A percentile compares a stretch with the other conserved stretches of the same genome.
phyloP scores from a whole-genome alignment of 2,113 vertebrate species.

The Parotia lawesii region DNA sequence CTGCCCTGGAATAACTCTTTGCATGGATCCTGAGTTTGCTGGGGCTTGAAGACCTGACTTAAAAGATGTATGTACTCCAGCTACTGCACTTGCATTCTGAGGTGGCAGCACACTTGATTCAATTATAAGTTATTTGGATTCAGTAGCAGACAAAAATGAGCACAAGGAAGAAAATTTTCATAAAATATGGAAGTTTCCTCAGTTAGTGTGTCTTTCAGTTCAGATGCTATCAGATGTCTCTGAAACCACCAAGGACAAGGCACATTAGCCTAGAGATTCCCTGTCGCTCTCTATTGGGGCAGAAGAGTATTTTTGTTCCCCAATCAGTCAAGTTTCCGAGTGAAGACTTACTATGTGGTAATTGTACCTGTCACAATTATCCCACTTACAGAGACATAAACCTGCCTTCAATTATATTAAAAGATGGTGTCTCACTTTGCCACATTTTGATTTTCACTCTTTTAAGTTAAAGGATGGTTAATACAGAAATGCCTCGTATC shows the following conservation, averaged over 20 bases:
- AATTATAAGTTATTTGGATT: neutral
- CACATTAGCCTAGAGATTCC: neutral
- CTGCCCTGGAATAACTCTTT: neutral
- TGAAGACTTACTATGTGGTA: neutral
- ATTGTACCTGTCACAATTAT: neutral
- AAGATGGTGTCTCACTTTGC: neutral
- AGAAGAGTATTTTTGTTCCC: neutral
- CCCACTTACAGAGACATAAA: neutral
- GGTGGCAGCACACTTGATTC: neutral
- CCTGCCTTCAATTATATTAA: neutral
- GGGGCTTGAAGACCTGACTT: neutral
- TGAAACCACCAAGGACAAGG: neutral
- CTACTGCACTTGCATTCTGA: neutral
- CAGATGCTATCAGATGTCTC: neutral
- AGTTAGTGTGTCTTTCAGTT: neutral
- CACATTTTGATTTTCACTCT: neutral
- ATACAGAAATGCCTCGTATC: neutral
- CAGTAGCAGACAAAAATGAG: neutral
- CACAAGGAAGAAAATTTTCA: neutral
- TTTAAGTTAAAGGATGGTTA: neutral
- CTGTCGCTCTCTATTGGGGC: neutral
- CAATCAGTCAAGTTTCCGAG: neutral
- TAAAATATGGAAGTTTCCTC: neutral
- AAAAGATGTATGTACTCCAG: neutral
- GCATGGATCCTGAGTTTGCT: neutral